These are phyloP conservation scores for Agonopterix alstromeriana DNA, from an alignment of 2,888 invertebrate species.

Conservation along the genomic window DNA sequence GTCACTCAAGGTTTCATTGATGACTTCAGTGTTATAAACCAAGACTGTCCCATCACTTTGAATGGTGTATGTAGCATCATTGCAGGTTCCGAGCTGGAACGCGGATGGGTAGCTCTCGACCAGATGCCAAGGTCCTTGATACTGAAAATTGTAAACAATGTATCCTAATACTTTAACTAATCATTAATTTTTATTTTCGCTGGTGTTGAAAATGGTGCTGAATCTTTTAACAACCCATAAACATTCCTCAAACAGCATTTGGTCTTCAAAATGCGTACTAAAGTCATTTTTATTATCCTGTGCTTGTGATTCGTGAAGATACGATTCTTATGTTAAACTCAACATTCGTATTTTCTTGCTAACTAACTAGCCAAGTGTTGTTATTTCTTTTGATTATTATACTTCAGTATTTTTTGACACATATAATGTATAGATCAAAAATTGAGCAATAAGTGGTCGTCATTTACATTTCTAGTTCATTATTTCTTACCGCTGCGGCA, in stretches of 20 bases:
- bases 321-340: too few relatives aligned
- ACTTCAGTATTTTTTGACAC: neutral
- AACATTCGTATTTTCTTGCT: neutral
- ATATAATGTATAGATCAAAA: neutral
- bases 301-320: too few relatives aligned
- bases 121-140: conserved; percentile 36
- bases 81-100: conserved; percentile 42
- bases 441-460: too few relatives aligned
- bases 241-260: too few relatives aligned
- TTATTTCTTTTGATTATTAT: neutral
- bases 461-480: too few relatives aligned
- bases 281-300: too few relatives aligned
- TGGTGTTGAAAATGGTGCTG: too few relatives aligned
- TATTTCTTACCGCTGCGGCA: conserved; percentile 29
- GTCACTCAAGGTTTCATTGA: conserved; percentile 26
- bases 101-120: conserved; percentile 42
- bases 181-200: too few relatives aligned
- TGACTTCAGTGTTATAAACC: conserved; percentile 43
- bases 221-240: too few relatives aligned
- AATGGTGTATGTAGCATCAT: conserved; percentile 34
- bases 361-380: too few relatives aligned
- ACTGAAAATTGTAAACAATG: conserved; percentile 15
- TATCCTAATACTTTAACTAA: too few relatives aligned
- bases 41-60: conserved; percentile 20
- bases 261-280: too few relatives aligned